Evolutionary conservation across 2,113 vertebrate species (phyloP).

Genomic region (Xenopus borealis): DNA sequence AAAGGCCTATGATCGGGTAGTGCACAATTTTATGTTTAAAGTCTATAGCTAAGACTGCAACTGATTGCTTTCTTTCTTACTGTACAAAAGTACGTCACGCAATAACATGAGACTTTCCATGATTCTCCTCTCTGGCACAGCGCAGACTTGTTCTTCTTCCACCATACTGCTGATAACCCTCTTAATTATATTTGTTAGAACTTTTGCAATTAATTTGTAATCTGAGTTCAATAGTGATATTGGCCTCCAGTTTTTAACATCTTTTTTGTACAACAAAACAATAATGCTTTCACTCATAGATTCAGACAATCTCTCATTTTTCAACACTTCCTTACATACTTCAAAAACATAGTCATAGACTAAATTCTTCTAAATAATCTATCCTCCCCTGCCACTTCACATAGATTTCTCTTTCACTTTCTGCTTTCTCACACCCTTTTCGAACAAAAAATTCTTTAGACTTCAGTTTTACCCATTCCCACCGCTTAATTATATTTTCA

Average conservation of each 20-base stretch:
- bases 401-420: background rate
- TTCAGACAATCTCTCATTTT: background rate
- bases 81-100: background rate
- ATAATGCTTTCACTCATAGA: slow-evolving; percentile 2
- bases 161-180: background rate
- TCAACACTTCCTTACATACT: background rate
- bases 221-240: background rate
- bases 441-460: background rate
- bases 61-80: background rate
- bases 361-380: background rate
- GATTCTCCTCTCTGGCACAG: background rate
- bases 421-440: background rate
- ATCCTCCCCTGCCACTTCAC: background rate
- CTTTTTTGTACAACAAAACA: background rate
- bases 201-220: background rate
- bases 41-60: background rate
- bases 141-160: background rate
- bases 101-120: background rate
- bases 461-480: slow-evolving; percentile 6
- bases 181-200: background rate
- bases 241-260: background rate
- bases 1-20: too few relatives aligned
- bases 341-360: background rate
- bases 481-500: background rate
- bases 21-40: too few relatives aligned